phyloP scores from a whole-genome alignment of 2,113 vertebrate species.

The Theropithecus gelada region DNA sequence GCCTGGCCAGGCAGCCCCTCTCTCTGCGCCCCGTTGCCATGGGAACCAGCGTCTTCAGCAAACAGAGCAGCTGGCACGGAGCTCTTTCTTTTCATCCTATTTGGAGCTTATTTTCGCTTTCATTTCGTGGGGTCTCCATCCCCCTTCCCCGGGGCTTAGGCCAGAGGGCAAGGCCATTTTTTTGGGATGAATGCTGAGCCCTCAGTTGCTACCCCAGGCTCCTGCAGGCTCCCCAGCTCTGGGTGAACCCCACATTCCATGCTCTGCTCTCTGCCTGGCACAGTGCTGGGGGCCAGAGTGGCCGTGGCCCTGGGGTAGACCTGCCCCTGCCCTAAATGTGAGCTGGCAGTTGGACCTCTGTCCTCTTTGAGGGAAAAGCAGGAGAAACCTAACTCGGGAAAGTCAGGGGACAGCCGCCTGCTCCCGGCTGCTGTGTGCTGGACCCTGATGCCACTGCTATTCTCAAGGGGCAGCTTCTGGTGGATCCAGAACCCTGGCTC shows the following conservation, averaged over 20 bases:
- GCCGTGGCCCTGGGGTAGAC: neutral
- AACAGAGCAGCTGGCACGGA: neutral
- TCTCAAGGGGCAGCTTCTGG: neutral
- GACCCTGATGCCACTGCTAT: too few relatives aligned
- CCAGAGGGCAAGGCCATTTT: neutral
- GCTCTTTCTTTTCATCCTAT: neutral
- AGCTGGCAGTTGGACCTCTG: neutral
- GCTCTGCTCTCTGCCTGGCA: neutral
- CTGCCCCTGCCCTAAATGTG: neutral
- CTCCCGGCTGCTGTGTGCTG: neutral
- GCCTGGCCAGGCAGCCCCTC: neutral
- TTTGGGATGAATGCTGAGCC: neutral
- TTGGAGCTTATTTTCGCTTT: neutral
- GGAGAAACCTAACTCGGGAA: neutral
- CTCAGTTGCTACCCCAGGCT: neutral
- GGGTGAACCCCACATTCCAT: accelerated
- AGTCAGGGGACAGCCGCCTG: neutral
- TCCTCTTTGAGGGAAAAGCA: neutral
- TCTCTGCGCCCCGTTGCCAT: neutral
- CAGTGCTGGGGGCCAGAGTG: neutral
- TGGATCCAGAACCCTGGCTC: neutral
- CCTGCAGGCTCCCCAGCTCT: accelerated
- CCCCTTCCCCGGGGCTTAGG: neutral
- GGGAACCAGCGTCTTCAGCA: slow-evolving; percentile 23
- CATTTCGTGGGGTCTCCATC: neutral